Base-by-base conservation (phyloP, 2,797 vertebrate genomes). In the Catostomus latipinnis region DNA sequence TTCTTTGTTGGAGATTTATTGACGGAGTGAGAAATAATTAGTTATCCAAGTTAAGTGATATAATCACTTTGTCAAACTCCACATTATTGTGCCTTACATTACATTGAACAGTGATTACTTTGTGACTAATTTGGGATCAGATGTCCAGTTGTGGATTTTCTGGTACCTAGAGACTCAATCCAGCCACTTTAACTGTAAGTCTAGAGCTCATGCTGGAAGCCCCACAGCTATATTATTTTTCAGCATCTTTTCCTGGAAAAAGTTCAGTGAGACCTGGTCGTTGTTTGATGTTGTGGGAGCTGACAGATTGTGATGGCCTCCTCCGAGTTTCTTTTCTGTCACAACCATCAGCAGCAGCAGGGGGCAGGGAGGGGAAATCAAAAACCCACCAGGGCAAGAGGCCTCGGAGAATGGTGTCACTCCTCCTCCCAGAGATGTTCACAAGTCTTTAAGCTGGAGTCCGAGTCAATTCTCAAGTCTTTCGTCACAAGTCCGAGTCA, bases 271-370 rank as follows among this genome's bases (percentile, higher is more conserved):
- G 78, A 82, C 74, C 84, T 84, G 86, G 54, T 45, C 50, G 56
- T 71, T 68, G 86, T 88, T 89, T 88, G 82, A 88, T 86, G 83
- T 82, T 81, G 58, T 70, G 74, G 74, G 78, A 88, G 81, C 83
- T 87, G 89, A 87, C 87, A 81, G 86, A 76, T 62, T 82, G 48
- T 71, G 76, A 87, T 81, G 86, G 81, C 83, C 82, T 85, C 86
- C 84, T 87, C 77, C 50, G 86, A 84, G 84, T 69, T 83, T 74
- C 57, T 62, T 66, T 80, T 76, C 80, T 83, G 85, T 87, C 74
- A 63, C 73, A 76, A 74, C 52, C 82, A 80, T 85, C 76, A 86
- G 79, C 78, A 83, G 80, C 86, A 80, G 81, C 85, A 81, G 87
- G 84, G 75, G 75, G 80, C 73, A 69, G 75, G 73, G 76, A 76